Evolutionary conservation across 2,113 vertebrate genomes (phyloP), one percentile per base, ranked within the genome.

Genomic region (Echinops telfairi): DNA sequence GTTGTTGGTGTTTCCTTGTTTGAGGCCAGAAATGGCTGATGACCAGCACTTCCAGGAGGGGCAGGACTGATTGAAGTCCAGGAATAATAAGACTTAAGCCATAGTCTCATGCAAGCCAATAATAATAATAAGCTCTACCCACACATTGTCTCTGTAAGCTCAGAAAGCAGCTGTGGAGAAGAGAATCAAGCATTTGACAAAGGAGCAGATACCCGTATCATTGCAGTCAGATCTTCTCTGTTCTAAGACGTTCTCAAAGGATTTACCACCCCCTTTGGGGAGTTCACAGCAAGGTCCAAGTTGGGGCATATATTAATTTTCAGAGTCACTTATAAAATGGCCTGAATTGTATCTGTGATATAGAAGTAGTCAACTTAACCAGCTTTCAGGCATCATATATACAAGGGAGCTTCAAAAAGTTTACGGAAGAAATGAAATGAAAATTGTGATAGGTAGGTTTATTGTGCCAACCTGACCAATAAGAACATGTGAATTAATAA

Each of bases 41-140:
- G 71, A 84, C 83, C 86, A 93, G 78, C 90, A 96, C 31, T 88
- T 86, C 80, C 94, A 81, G 87, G 66, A 66, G 92, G 29, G 40
- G 79, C 60, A 84, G 40, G 81, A 60, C 83, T 73, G 20, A 87
- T 6, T 85, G 16, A 92, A 84, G 76, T 82, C 83, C 77, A 94
- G 81, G 90, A 92, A 94, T 82, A 88, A 83, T 86, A 88, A 85
- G 78, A 77, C 58, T 88, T 86, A 77, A 93, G 68, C 47, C 85
- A 95, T 25, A 57, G 86, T 73, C 70, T 81, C 36, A 80, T n/a
- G 87, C 68, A 96, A 94, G 62, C 78, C 1, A 14, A 58, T 86
- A 91, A 92, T 33, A 90, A 87, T 38, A 75, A 91, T 40, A 40
- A 60, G 25, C 36, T 87, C 85, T 38, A 68, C 40, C 31, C 81